phyloP scores from a whole-genome alignment of 2,888 invertebrate genomes.

The Lobophora halterata region DNA sequence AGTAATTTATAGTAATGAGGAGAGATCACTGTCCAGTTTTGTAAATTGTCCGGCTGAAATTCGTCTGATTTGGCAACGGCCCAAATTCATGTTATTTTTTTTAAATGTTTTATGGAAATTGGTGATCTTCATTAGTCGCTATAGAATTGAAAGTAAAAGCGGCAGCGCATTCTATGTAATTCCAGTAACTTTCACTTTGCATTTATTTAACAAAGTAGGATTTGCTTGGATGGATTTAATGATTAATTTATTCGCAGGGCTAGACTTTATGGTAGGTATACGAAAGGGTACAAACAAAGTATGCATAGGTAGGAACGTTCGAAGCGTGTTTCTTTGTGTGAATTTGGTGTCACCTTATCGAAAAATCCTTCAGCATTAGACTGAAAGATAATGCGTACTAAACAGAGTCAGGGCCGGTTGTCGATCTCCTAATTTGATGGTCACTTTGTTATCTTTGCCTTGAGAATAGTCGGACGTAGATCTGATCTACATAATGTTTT shows the following conservation, averaged over 20 bases:
- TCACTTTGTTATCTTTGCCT: conserved; percentile 62
- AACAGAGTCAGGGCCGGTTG: conserved; percentile 76
- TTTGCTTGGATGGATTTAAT: too few species aligned
- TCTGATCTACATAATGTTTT: conserved; percentile 27
- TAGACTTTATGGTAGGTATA: too few species aligned
- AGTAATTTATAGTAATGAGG: conserved; percentile 68
- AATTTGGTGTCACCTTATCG: conserved; percentile 66
- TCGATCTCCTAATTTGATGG: conserved; percentile 77
- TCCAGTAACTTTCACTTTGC: conserved; percentile 59
- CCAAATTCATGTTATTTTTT: conserved; percentile 51
- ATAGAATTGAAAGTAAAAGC: conserved; percentile 11
- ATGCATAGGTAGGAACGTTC: conserved; percentile 22
- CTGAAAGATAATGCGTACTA: conserved; percentile 49
- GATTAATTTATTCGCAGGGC: too few species aligned
- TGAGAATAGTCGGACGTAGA: conserved; percentile 46
- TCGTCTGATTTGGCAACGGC: conserved; percentile 48
- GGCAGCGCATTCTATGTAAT: conserved; percentile 1
- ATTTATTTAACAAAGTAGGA: conserved; percentile 38
- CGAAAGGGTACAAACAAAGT: too few species aligned
- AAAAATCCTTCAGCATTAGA: conserved; percentile 63
- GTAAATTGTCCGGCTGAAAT: conserved; percentile 56
- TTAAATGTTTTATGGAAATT: conserved; percentile 37
- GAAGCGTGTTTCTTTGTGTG: conserved; percentile 35
- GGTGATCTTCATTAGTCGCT: conserved; percentile 42
- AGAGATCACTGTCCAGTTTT: conserved; percentile 70